phyloP scores from a whole-genome alignment of 2,888 invertebrate species.

The Rhopalosiphum nymphaeae region DNA sequence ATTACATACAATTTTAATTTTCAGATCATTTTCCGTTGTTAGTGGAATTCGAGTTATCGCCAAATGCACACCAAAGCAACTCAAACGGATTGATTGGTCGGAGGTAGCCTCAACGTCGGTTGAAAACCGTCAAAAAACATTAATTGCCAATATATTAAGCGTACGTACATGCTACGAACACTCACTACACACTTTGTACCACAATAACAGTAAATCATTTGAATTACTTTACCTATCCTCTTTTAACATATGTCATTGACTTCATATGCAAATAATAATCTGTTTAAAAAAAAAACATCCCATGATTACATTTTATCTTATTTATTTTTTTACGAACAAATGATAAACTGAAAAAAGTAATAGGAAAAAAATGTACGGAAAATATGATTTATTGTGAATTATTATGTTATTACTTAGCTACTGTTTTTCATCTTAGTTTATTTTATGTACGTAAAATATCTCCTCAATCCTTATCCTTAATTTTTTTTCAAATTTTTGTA shows the following conservation, averaged over 20 bases:
- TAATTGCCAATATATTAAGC: slow-evolving; percentile 19
- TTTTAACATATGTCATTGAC: slow-evolving; percentile 14
- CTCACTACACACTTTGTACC: slow-evolving; percentile 12
- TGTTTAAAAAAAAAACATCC: slow-evolving; percentile 27
- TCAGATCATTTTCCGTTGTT: slow-evolving; percentile 92
- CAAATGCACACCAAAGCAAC: slow-evolving; percentile 73
- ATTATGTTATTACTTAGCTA: slow-evolving; percentile 30
- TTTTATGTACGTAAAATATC: slow-evolving; percentile 53
- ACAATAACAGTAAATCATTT: slow-evolving; percentile 48
- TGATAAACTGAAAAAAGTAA: slow-evolving; percentile 19
- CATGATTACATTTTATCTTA: slow-evolving; percentile 48
- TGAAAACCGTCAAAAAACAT: slow-evolving; percentile 12
- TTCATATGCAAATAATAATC: slow-evolving; percentile 26
- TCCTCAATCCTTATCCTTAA: not conserved
- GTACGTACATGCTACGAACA: slow-evolving; percentile 31
- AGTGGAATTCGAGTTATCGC: slow-evolving; percentile 91
- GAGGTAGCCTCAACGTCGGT: slow-evolving; percentile 77
- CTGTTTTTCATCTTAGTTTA: slow-evolving; percentile 17
- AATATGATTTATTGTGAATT: slow-evolving; percentile 41
- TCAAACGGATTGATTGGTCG: slow-evolving; percentile 85
- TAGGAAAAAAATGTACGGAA: not conserved
- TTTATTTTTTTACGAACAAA: slow-evolving; percentile 59
- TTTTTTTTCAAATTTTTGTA: slow-evolving; percentile 51
- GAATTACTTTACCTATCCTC: slow-evolving; percentile 11
- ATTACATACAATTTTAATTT: slow-evolving; percentile 66